Evolutionary conservation across 2,113 vertebrate species (phyloP).

Genomic region (Lagopus leucura): DNA sequence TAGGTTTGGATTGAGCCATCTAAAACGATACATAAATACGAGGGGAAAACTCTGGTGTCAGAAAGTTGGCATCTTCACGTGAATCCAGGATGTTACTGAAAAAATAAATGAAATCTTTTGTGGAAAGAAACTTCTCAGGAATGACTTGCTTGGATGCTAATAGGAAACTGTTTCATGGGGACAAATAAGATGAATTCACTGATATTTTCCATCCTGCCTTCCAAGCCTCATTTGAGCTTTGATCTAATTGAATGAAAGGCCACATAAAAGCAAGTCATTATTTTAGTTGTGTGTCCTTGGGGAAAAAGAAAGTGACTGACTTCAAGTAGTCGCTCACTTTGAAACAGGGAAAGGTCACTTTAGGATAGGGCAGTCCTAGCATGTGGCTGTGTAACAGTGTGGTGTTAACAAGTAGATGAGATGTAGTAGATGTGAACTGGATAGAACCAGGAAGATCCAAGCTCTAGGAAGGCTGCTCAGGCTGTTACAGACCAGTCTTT

Average conservation of each 20-base stretch:
- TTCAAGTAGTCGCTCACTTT: background rate
- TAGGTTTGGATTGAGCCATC: background rate
- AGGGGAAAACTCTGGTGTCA: background rate
- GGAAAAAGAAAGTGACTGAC: background rate
- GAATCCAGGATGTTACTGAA: background rate
- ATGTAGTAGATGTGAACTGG: background rate
- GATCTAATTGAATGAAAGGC: background rate
- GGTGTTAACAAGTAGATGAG: background rate
- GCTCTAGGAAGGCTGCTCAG: background rate
- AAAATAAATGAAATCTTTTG: background rate
- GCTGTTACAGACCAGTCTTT: background rate
- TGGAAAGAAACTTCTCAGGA: background rate
- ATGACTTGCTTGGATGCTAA: background rate
- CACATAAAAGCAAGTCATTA: background rate
- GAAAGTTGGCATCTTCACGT: background rate
- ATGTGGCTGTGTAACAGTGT: accelerated
- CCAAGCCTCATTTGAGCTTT: background rate
- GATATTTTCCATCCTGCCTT: background rate
- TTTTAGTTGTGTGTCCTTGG: background rate
- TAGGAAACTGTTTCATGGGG: background rate
- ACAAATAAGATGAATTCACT: background rate
- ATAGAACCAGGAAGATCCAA: background rate
- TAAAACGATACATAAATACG: background rate
- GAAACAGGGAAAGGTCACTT: background rate
- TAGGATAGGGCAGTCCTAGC: background rate